Base-by-base conservation (phyloP, 2,797 vertebrate species). In the Scleropages formosus region DNA sequence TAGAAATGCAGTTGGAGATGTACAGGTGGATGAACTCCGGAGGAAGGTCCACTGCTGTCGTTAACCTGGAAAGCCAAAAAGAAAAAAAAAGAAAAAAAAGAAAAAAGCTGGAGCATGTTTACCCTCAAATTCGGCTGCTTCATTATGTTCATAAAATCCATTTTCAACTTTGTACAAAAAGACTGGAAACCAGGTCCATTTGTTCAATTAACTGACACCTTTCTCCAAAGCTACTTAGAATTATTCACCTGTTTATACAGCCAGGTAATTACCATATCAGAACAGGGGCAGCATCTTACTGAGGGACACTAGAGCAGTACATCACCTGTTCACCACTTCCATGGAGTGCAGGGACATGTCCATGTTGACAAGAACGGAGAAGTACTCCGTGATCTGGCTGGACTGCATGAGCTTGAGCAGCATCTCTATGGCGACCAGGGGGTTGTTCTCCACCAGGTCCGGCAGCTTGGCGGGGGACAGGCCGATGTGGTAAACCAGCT, bases 311-410 rank as follows among this genome's bases (percentile, higher is more conserved):
- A 49, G 24, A 27, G 26, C 56, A 26, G 20, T 6, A 39, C 91
- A 88, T 39, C 81, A 99, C 97, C 97, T 92, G 92, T 99, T 99
- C 73, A 99, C 98, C 64, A 99, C 98, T 91, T 99, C 97, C 98
- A 99, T 99, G 66, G 96, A 98, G 91, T 99, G 97, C 73, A 99
- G 90, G 0, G 96, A 98, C 98, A 99, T 99, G 89, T 99, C 98
- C 98, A 99, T 99, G 84, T 99, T 98, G 78, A 99, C 98, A 77
- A 99, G 91, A 56, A 99, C 96, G 0, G 96, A 97, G 88, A 99
- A 99, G 56, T 99, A 99, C 82, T 99, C 98, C 0, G 98, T 98
- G 88, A 99, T 99, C 93, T 99, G 97, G 84, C 95, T 98, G 80
- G 96, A 98, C 83, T 97, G 97, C 97, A 99, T 99, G 85, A 99